phyloP scores from a whole-genome alignment of 2,113 vertebrate genomes.

The Micronycteris hirsuta region DNA sequence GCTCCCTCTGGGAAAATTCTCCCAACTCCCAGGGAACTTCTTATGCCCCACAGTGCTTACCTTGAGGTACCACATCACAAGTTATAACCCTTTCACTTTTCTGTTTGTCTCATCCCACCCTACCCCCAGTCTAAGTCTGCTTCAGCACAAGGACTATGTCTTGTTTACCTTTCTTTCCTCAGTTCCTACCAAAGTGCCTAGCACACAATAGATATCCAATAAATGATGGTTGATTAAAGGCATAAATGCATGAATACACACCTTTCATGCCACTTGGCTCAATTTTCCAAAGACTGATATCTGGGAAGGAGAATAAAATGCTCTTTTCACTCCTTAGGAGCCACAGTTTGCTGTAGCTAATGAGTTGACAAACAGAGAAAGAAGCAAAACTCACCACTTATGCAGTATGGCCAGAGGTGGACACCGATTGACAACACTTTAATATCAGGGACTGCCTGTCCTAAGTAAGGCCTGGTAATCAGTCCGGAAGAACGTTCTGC shows the following conservation, averaged over 20 bases:
- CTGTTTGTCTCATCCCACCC: neutral
- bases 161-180: neutral
- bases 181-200: neutral
- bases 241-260: neutral
- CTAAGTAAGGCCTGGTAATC: slow-evolving; percentile 31
- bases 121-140: rapidly evolving
- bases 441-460: slow-evolving; percentile 4
- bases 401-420: neutral
- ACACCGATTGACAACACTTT: neutral
- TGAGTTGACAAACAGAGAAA: neutral
- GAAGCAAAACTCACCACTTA: neutral
- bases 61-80: neutral
- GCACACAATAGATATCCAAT: neutral
- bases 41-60: neutral
- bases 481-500: slow-evolving; percentile 9
- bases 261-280: neutral
- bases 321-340: neutral
- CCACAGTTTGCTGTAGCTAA: neutral
- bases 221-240: neutral
- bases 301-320: neutral
- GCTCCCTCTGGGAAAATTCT: neutral
- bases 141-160: neutral
- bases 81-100: no score
- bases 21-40: neutral
- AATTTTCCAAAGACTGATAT: neutral